phyloP scores from a whole-genome alignment of 2,888 invertebrate species.

The Stramonita haemastoma region DNA sequence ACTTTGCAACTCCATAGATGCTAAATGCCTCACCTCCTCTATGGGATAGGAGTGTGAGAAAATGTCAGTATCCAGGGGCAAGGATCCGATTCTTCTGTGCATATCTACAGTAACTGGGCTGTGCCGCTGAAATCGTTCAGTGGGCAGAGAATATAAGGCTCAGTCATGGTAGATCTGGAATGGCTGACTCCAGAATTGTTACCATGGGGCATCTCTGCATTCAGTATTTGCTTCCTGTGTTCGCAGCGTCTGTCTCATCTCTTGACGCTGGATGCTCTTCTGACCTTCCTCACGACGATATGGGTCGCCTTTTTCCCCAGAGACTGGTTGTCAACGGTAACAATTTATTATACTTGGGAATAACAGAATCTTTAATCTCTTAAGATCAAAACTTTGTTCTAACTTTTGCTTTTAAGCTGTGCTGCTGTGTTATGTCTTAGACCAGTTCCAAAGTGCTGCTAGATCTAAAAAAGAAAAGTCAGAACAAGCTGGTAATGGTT shows the following conservation, averaged over 20 bases:
- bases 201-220: background rate
- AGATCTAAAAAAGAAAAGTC: too few species aligned
- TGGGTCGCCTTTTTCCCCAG: background rate
- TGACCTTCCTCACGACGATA: background rate
- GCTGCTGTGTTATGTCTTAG: too few species aligned
- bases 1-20: too few species aligned
- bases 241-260: constrained; percentile 1
- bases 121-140: background rate
- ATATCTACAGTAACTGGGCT: background rate
- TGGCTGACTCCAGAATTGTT: background rate
- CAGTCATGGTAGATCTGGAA: background rate
- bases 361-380: too few species aligned
- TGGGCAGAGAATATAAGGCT: background rate
- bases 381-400: too few species aligned
- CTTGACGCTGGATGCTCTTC: constrained; percentile 7
- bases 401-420: too few species aligned
- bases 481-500: too few species aligned
- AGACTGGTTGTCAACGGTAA: background rate
- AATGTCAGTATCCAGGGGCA: background rate
- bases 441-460: too few species aligned
- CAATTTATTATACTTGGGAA: background rate
- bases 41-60: background rate
- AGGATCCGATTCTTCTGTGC: background rate
- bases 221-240: background rate
- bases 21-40: background rate